Evolutionary conservation across 2,888 invertebrate species (phyloP).

Genomic region (Mythimna pallens): DNA sequence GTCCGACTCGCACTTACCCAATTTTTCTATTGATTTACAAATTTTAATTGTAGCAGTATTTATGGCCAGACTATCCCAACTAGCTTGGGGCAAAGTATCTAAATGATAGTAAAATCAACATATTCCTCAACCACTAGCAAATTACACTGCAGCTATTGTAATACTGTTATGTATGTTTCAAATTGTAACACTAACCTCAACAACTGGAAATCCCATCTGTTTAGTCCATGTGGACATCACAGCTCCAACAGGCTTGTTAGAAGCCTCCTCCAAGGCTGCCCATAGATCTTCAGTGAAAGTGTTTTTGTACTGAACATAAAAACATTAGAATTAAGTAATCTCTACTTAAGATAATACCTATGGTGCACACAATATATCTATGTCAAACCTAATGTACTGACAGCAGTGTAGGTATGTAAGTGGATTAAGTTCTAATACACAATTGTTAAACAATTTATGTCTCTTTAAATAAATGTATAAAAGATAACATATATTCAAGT

Average conservation of each 20-base stretch:
- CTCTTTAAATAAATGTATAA: slow-evolving; percentile 3
- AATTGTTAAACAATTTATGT: neutral
- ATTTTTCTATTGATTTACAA: too few species aligned
- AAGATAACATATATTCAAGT: slow-evolving; percentile 4
- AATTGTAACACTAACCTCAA: slow-evolving; percentile 80
- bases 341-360: neutral
- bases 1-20: too few species aligned
- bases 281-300: slow-evolving; percentile 98
- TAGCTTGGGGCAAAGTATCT: too few species aligned
- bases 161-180: neutral
- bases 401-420: too few species aligned
- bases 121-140: too few species aligned
- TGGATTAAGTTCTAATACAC: neutral
- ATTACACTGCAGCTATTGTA: neutral
- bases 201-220: slow-evolving; percentile 98
- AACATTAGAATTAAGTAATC: slow-evolving; percentile 21
- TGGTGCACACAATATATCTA: neutral
- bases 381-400: neutral
- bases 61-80: too few species aligned
- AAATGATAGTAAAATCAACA: too few species aligned
- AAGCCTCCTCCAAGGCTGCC: slow-evolving; percentile 96
- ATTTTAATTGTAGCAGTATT: too few species aligned
- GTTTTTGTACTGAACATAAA: slow-evolving; percentile 93
- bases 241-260: slow-evolving; percentile 96
- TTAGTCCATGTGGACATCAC: slow-evolving; percentile 99